Percentiles rank a stretch among this genome's conserved stretches.
phyloP scores from a whole-genome alignment of 1,140 invertebrate species.

The Portunus trituberculatus region DNA sequence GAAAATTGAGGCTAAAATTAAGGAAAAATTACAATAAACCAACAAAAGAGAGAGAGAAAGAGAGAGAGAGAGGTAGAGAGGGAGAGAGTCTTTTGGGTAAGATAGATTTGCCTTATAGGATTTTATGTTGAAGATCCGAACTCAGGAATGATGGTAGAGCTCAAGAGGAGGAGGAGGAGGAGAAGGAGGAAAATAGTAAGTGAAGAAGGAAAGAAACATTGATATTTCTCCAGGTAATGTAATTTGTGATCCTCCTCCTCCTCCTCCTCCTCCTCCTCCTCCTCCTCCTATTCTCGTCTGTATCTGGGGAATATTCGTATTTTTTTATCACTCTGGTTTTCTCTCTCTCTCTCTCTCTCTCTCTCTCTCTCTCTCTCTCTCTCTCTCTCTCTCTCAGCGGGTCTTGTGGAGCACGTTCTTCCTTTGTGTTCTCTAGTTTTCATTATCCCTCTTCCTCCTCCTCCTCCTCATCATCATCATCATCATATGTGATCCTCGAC shows the following conservation, averaged over 20 bases:
- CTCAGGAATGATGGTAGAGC: background rate
- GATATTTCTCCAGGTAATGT: constrained; percentile 2
- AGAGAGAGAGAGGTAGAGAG: background rate
- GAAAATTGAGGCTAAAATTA: background rate
- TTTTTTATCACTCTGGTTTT: too few relatives aligned
- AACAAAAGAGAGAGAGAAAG: background rate
- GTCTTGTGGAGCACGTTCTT: too few relatives aligned
- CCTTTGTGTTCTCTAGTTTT: too few relatives aligned
- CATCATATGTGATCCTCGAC: background rate
- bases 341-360: background rate
- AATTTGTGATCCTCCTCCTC: background rate
- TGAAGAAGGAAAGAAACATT: background rate
- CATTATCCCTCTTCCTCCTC: background rate
- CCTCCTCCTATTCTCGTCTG: background rate
- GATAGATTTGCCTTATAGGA: background rate
- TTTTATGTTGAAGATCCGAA: background rate
- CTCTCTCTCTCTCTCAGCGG: background rate
- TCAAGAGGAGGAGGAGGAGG: background rate
- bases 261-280: background rate
- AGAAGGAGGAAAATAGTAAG: background rate
- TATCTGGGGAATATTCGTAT: too few relatives aligned
- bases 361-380: too few relatives aligned
- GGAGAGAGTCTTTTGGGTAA: background rate
- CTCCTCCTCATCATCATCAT: background rate
- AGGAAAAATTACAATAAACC: background rate